These are phyloP conservation scores for Mastacembelus armatus DNA, from an alignment of 2,797 vertebrate species.

Conservation along the genomic window DNA sequence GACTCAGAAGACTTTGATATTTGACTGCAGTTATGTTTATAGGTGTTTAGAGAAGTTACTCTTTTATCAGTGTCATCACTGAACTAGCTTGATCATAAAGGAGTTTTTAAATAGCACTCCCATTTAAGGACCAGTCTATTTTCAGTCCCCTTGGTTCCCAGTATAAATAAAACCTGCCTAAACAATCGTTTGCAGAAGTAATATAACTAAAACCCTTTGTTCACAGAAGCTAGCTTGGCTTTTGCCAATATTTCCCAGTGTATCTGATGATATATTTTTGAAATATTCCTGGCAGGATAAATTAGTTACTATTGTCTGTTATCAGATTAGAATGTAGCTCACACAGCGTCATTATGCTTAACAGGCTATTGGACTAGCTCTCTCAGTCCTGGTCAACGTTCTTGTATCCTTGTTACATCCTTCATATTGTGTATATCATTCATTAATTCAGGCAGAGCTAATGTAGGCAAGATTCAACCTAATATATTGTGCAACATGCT, in stretches of 20 bases:
- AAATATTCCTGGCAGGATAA: too few species aligned
- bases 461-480: neutral
- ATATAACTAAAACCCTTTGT: slow-evolving; percentile 5
- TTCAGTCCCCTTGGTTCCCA: neutral
- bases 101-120: neutral
- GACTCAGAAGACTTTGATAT: slow-evolving; percentile 29
- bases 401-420: neutral
- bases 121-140: neutral
- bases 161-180: neutral
- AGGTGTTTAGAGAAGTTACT: slow-evolving; percentile 1
- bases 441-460: neutral
- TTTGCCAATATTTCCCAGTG: too few species aligned
- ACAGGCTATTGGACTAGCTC: neutral
- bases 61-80: slow-evolving; percentile 20
- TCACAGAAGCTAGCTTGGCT: neutral
- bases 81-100: slow-evolving; percentile 1
- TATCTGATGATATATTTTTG: too few species aligned
- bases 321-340: too few species aligned
- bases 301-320: too few species aligned
- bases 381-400: neutral
- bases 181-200: slow-evolving; percentile 3
- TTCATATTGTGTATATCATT: neutral
- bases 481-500: neutral
- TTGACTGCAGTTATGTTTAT: slow-evolving; percentile 16
- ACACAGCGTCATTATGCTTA: neutral